Percentiles rank a stretch among this genome's conserved stretches.
phyloP scores from a whole-genome alignment of 2,797 vertebrate species.

The Parauchenoglanis punctatus region DNA sequence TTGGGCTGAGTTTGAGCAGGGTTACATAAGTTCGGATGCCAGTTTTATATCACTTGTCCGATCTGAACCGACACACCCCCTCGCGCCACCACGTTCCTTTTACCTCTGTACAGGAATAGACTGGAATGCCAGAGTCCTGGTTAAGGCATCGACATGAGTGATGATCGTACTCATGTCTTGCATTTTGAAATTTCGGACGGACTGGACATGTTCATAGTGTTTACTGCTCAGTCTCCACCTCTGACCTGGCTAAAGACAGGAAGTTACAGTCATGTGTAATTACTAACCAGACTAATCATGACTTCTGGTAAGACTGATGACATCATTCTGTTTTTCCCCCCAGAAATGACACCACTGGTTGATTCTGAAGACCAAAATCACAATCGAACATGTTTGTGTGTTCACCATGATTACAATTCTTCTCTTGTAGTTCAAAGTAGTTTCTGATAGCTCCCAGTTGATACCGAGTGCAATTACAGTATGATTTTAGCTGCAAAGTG shows the following conservation, averaged over 20 bases:
- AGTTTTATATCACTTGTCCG: slow-evolving; percentile 64
- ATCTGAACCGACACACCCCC: slow-evolving; percentile 46
- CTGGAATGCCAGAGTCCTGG: slow-evolving; percentile 37
- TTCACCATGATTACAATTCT: background rate
- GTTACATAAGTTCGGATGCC: slow-evolving; percentile 48
- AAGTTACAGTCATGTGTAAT: background rate
- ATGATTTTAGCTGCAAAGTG: background rate
- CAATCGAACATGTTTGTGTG: background rate
- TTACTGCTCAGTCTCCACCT: background rate
- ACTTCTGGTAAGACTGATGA: background rate
- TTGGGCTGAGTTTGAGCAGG: slow-evolving; percentile 24
- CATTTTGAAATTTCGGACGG: slow-evolving; percentile 39
- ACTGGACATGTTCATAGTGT: background rate
- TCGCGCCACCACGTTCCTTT: slow-evolving; percentile 44
- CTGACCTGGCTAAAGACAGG: too few relatives aligned
- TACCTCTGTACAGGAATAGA: slow-evolving; percentile 72
- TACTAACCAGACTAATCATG: background rate
- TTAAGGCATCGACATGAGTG: slow-evolving; percentile 5
- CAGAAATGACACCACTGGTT: background rate
- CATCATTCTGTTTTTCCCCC: background rate
- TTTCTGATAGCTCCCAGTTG: background rate
- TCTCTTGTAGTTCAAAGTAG: background rate
- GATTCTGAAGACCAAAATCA: background rate
- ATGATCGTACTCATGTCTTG: slow-evolving; percentile 15
- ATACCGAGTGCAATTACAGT: background rate